Conservation (phyloP, 2,113 vertebrate genomes). For the Lepus americanus region DNA sequence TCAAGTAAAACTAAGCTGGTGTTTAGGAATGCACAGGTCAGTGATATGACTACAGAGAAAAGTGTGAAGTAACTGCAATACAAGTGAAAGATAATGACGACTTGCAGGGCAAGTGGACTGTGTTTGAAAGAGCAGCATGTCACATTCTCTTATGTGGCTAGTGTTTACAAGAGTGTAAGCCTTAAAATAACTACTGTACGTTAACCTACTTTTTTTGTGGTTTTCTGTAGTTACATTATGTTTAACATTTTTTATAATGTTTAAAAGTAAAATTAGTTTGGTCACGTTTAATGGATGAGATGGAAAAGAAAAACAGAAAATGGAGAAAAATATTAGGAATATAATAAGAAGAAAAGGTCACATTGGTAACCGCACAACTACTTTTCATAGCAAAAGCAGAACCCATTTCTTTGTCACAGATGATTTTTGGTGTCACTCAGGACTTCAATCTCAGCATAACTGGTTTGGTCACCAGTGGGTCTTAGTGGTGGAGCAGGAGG, state of each 20-base stretch:
- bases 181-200: background rate
- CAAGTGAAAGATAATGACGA: background rate
- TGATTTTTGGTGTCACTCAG: background rate
- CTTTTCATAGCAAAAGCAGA: conserved; percentile 16
- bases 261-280: background rate
- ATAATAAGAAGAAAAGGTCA: background rate
- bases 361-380: background rate
- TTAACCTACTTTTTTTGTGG: background rate
- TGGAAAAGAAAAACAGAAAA: conserved; percentile 22
- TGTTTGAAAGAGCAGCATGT: too few species aligned
- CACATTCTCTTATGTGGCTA: background rate
- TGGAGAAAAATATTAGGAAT: background rate
- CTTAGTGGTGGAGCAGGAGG: background rate
- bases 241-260: background rate
- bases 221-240: background rate
- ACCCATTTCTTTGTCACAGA: background rate
- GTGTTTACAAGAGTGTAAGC: background rate
- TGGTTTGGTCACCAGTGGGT: background rate
- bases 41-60: background rate
- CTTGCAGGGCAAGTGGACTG: background rate
- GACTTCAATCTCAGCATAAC: background rate
- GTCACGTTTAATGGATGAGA: background rate
- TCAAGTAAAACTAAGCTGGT: background rate
- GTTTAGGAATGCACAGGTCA: background rate
- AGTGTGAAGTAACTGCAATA: background rate